Evolutionary conservation across 2,888 invertebrate genomes (phyloP).

Genomic region (Mongoloraphidia duomilia): DNA sequence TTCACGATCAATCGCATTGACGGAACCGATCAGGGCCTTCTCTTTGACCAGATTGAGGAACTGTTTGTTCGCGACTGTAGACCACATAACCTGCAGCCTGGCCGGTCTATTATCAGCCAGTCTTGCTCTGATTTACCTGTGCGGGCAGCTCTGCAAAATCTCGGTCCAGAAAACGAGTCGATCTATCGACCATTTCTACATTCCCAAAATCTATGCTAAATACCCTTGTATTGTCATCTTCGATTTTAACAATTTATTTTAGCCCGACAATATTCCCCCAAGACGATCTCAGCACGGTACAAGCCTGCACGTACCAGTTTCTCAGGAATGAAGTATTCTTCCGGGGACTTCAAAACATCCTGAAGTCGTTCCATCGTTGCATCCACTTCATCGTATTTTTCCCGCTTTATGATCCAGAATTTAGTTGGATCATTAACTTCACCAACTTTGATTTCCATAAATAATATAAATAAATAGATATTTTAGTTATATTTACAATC

Average conservation of each 20-base stretch:
- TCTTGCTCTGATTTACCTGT: slow-evolving; percentile 37
- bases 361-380: slow-evolving; percentile 37
- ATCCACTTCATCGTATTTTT: slow-evolving; percentile 28
- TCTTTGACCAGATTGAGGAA: neutral
- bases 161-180: slow-evolving; percentile 26
- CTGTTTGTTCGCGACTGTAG: slow-evolving; percentile 18
- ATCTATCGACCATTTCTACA: slow-evolving; percentile 27
- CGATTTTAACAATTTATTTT: slow-evolving; percentile 32
- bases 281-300: slow-evolving; percentile 33
- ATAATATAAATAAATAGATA: no score
- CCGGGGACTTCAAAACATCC: slow-evolving; percentile 20
- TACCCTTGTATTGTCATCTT: slow-evolving; percentile 32
- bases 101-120: slow-evolving; percentile 33
- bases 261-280: slow-evolving; percentile 37
- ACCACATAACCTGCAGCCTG: slow-evolving; percentile 32
- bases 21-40: neutral
- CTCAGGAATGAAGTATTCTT: no score
- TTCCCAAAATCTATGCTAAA: slow-evolving; percentile 45
- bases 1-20: no score
- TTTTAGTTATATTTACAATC: no score
- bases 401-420: slow-evolving; percentile 37
- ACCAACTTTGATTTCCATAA: slow-evolving; percentile 31
- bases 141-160: slow-evolving; percentile 31
- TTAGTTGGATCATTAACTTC: slow-evolving; percentile 43
- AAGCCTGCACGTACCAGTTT: slow-evolving; percentile 26